phyloP scores from a whole-genome alignment of 2,888 invertebrate species.

The Drosophila neutralis region DNA sequence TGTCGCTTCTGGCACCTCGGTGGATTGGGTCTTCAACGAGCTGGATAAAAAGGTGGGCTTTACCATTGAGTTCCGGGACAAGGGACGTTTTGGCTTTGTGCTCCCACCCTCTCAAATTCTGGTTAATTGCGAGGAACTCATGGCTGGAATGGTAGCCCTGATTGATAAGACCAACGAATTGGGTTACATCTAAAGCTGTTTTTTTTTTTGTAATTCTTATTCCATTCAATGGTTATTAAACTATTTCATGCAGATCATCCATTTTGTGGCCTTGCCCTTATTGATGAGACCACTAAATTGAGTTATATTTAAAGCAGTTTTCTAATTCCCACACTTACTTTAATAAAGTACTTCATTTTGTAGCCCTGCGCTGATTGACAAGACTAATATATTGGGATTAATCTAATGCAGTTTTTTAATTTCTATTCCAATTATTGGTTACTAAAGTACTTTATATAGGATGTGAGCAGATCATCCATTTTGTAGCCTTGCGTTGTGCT shows the following conservation, averaged over 20 bases:
- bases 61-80: slow-evolving; percentile 88
- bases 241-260: too few relatives aligned
- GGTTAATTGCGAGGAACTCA: slow-evolving; percentile 87
- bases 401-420: slow-evolving; percentile 63
- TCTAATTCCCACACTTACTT: background rate
- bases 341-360: background rate
- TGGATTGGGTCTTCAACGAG: slow-evolving; percentile 86
- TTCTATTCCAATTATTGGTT: slow-evolving; percentile 21
- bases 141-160: slow-evolving; percentile 86
- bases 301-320: slow-evolving; percentile 50
- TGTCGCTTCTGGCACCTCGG: slow-evolving; percentile 84
- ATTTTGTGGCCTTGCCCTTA: slow-evolving; percentile 80
- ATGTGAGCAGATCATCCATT: slow-evolving; percentile 97
- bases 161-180: slow-evolving; percentile 85
- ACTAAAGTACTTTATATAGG: slow-evolving; percentile 89
- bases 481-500: slow-evolving; percentile 97
- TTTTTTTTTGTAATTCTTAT: background rate
- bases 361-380: slow-evolving; percentile 49
- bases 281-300: slow-evolving; percentile 85
- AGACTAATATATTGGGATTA: slow-evolving; percentile 85
- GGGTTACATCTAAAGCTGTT: slow-evolving; percentile 52
- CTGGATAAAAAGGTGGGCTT: slow-evolving; percentile 85
- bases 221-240: background rate
- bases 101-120: slow-evolving; percentile 88
- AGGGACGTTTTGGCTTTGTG: slow-evolving; percentile 88